These are phyloP conservation scores for Anthopleura xanthogrammica DNA, from an alignment of 92 coral and sea anemone species.

Conservation along the genomic window DNA sequence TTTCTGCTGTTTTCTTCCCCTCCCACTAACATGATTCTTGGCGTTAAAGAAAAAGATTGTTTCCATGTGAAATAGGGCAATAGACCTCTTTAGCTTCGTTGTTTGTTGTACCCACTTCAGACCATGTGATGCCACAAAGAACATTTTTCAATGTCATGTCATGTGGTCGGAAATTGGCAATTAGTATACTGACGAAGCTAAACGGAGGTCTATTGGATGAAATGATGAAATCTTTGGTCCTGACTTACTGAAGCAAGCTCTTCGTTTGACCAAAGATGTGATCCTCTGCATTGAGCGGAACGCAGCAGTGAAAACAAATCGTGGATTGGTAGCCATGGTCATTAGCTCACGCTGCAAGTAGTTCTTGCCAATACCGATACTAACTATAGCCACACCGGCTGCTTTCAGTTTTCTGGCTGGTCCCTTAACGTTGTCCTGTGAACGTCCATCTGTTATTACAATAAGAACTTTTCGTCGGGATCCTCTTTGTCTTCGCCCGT, in stretches of 20 bases:
- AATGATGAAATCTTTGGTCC: neutral
- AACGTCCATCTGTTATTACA: conserved; percentile 54
- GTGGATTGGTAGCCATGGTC: conserved; percentile 48
- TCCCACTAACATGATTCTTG: too few species aligned
- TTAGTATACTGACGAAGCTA: too few species aligned
- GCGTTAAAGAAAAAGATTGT: too few species aligned
- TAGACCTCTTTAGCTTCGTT: too few species aligned
- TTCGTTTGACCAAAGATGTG: conserved; percentile 32
- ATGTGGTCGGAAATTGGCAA: too few species aligned
- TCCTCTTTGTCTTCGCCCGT: conserved; percentile 17
- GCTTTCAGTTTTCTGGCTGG: conserved; percentile 40
- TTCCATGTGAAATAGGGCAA: too few species aligned
- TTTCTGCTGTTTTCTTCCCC: too few species aligned
- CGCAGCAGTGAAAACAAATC: conserved; percentile 39
- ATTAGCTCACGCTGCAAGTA: conserved; percentile 19
- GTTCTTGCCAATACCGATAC: conserved; percentile 43
- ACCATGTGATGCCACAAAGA: too few species aligned
- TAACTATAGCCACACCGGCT: conserved; percentile 32
- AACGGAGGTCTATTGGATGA: too few species aligned
- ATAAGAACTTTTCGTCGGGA: conserved; percentile 25
- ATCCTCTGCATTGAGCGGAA: conserved; percentile 47
- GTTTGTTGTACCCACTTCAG: too few species aligned
- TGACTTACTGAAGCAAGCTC: conserved; percentile 48
- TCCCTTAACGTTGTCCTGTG: conserved; percentile 36
- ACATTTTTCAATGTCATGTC: too few species aligned